Evolutionary conservation across 2,888 invertebrate species (phyloP).

Genomic region (Trissolcus brochymenae): DNA sequence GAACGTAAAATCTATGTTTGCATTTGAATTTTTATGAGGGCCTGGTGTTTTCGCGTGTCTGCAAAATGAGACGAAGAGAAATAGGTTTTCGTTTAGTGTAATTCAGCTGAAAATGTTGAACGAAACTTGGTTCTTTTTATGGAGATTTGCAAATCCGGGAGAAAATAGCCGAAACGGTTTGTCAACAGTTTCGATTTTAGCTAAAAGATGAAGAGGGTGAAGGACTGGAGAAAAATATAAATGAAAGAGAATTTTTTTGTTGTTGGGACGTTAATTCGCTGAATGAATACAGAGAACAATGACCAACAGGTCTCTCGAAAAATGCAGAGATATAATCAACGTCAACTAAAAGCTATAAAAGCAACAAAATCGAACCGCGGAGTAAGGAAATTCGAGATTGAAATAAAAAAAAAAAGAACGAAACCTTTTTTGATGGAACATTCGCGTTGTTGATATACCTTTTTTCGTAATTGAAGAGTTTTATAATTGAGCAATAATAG

Average conservation of each 20-base stretch:
- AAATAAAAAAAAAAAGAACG: constrained; percentile 38
- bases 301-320: constrained; percentile 53
- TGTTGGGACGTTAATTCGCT: constrained; percentile 41
- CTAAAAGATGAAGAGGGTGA: constrained; percentile 34
- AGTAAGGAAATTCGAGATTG: constrained; percentile 48
- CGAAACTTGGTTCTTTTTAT: constrained; percentile 12
- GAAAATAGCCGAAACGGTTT: constrained; percentile 23
- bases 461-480: too few relatives aligned
- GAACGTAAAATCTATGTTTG: constrained; percentile 45
- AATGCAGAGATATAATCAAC: constrained; percentile 50
- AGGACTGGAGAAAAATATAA: constrained; percentile 39
- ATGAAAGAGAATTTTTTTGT: constrained; percentile 38
- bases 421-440: background rate
- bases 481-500: too few relatives aligned
- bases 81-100: constrained; percentile 36
- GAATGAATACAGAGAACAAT: constrained; percentile 53
- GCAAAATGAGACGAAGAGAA: constrained; percentile 43
- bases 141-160: constrained; percentile 5
- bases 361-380: constrained; percentile 33
- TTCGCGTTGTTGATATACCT: too few relatives aligned
- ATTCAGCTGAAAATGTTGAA: constrained; percentile 29
- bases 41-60: constrained; percentile 34
- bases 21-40: constrained; percentile 53
- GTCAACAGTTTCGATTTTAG: constrained; percentile 33
- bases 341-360: constrained; percentile 30